Evolutionary conservation across 2,888 invertebrate genomes (phyloP).

Genomic region (Philereme transversata): DNA sequence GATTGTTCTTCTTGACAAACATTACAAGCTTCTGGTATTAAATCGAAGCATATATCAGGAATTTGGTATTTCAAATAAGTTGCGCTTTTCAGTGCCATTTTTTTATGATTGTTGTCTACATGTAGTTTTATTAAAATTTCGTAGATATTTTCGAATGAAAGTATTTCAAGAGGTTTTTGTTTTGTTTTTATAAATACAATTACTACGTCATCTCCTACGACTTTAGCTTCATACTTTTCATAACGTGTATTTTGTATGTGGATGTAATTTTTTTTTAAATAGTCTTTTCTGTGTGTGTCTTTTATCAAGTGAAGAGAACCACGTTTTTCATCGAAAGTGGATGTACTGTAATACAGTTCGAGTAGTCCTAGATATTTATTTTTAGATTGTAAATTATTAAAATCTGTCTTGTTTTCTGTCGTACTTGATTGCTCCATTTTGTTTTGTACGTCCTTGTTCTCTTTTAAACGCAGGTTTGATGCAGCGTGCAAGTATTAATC

Average conservation of each 20-base stretch:
- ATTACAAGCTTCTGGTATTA: conserved; percentile 8
- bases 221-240: background rate
- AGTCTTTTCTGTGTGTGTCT: background rate
- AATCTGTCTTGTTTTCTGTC: background rate
- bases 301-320: background rate
- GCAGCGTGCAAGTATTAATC: background rate
- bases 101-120: conserved; percentile 6
- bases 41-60: conserved; percentile 12
- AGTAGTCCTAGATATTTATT: conserved; percentile 1
- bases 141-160: conserved; percentile 4
- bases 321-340: conserved; percentile 1
- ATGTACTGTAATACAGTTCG: background rate
- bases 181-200: background rate
- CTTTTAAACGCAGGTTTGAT: background rate
- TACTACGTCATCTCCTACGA: background rate
- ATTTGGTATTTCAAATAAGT: background rate
- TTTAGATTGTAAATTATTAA: background rate
- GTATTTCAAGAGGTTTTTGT: background rate
- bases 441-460: background rate
- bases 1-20: background rate
- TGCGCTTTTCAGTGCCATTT: background rate
- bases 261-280: too few relatives aligned
- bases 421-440: background rate
- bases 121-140: conserved; percentile 7
- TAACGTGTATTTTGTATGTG: background rate